Conservation (phyloP, 2,888 invertebrate species). For the Trichacis sp. region DNA sequence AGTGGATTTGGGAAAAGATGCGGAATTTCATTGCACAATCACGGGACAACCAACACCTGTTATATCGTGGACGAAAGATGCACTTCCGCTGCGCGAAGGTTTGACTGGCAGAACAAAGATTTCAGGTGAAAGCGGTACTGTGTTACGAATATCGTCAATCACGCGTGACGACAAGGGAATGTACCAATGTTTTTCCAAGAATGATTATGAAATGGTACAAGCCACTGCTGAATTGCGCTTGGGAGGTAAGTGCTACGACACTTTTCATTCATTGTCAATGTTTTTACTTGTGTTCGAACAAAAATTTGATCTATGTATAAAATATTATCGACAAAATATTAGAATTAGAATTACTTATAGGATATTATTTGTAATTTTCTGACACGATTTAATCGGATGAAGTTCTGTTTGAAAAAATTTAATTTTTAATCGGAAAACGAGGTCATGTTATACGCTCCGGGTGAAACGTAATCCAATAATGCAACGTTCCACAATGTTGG, state of each 20-base stretch:
- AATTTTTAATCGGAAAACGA: background rate
- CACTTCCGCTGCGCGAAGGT: conserved; percentile 67
- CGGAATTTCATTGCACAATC: conserved; percentile 88
- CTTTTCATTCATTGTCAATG: too few relatives aligned
- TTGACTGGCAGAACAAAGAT: conserved; percentile 64
- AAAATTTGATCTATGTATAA: too few relatives aligned
- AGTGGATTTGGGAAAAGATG: conserved; percentile 86
- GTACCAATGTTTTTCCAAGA: conserved; percentile 91
- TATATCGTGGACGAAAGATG: conserved; percentile 71
- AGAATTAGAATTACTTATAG: too few relatives aligned
- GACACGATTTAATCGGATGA: too few relatives aligned
- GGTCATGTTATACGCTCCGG: too few relatives aligned
- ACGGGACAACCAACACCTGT: conserved; percentile 80
- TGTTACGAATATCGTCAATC: conserved; percentile 70
- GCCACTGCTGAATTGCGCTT: conserved; percentile 84
- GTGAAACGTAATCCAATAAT: too few relatives aligned
- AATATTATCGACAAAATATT: too few relatives aligned
- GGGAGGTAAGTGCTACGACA: conserved; percentile 78
- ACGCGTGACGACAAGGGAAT: conserved; percentile 88
- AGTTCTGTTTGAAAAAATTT: too few relatives aligned
- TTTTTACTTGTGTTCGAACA: too few relatives aligned
- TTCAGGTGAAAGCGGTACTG: conserved; percentile 61
- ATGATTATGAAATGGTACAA: conserved; percentile 87
- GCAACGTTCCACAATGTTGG: too few relatives aligned
- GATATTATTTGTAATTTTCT: too few relatives aligned